phyloP scores from a whole-genome alignment of 2,888 invertebrate genomes.

The Prosopocoilus inquinatus region DNA sequence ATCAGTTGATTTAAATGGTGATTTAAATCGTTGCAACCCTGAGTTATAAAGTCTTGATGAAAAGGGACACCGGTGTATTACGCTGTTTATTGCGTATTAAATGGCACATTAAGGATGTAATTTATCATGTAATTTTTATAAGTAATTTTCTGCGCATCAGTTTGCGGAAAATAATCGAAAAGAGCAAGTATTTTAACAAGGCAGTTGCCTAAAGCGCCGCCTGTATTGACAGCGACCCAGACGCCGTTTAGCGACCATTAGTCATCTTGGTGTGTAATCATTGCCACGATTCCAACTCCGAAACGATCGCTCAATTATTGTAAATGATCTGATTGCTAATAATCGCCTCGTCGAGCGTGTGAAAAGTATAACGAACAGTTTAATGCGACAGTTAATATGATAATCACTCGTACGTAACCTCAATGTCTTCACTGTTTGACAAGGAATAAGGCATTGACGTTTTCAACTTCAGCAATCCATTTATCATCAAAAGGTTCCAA shows the following conservation, averaged over 20 bases:
- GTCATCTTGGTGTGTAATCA: constrained; percentile 21
- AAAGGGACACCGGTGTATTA: not conserved
- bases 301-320: constrained; percentile 24
- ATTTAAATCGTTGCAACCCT: too few species aligned
- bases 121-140: constrained; percentile 11
- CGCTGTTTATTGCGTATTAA: constrained; percentile 11
- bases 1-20: too few species aligned
- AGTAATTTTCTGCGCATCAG: constrained; percentile 3
- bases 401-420: not conserved
- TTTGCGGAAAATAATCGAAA: constrained; percentile 18
- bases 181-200: constrained; percentile 21
- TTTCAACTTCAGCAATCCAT: too few species aligned
- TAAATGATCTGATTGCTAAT: constrained; percentile 19
- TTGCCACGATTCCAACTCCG: constrained; percentile 15
- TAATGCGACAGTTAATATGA: constrained; percentile 6
- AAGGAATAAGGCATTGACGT: too few species aligned
- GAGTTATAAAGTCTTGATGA: too few species aligned
- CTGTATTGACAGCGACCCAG: constrained; percentile 19
- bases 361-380: constrained; percentile 3
- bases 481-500: too few species aligned
- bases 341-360: constrained; percentile 4
- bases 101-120: constrained; percentile 10
- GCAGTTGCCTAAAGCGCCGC: constrained; percentile 18
- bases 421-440: too few species aligned
- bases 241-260: constrained; percentile 21